A percentile compares a stretch with the other conserved stretches of the same genome.
Conservation (phyloP, 2,113 vertebrate species). For the Leptobrachium ailaonicum region DNA sequence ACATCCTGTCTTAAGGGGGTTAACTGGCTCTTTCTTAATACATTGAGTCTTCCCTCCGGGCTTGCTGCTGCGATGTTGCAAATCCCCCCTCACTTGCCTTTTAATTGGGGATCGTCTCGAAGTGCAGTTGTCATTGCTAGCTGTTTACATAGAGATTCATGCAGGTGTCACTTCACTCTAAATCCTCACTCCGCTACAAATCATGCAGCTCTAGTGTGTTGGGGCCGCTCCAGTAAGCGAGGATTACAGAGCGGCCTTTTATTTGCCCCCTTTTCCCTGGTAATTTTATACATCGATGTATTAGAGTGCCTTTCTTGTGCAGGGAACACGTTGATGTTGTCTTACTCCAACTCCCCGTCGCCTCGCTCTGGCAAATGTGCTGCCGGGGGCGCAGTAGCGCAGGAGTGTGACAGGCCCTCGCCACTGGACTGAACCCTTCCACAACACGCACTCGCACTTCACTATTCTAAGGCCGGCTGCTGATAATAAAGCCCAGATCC, state of each 20-base stretch:
- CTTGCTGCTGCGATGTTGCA: conserved; percentile 61
- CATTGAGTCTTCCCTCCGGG: conserved; percentile 65
- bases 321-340: conserved; percentile 34
- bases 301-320: conserved; percentile 33
- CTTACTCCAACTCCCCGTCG: conserved; percentile 2
- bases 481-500: background rate
- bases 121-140: conserved; percentile 85
- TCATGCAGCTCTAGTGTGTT: conserved; percentile 57
- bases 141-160: conserved; percentile 76
- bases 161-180: conserved; percentile 71
- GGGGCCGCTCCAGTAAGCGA: conserved; percentile 58
- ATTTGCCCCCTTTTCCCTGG: conserved; percentile 52
- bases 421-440: background rate
- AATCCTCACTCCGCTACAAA: conserved; percentile 70
- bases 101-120: conserved; percentile 77
- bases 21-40: conserved; percentile 84
- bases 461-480: conserved; percentile 1
- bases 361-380: conserved; percentile 21
- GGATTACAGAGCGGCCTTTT: conserved; percentile 76
- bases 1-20: too few species aligned
- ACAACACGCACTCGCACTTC: conserved; percentile 4
- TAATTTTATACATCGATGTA: conserved; percentile 40
- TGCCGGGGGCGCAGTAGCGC: conserved; percentile 5
- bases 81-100: conserved; percentile 62
- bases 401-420: background rate